Evolutionary conservation across 2,113 vertebrate genomes (phyloP).

Genomic region (Myiagra hebetior): DNA sequence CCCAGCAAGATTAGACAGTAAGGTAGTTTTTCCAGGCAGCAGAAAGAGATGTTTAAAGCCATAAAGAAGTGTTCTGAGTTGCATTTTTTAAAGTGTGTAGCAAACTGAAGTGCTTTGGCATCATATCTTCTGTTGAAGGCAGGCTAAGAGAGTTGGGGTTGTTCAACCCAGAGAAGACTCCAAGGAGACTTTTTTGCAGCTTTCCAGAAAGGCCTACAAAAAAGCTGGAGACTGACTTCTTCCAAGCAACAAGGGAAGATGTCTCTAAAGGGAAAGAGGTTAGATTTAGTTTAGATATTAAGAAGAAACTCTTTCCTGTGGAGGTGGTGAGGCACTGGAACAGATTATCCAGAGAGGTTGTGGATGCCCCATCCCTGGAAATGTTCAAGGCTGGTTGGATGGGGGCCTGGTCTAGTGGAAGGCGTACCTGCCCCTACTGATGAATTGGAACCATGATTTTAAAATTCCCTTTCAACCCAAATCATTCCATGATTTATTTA

Average conservation of each 20-base stretch:
- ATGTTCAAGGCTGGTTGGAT: not conserved
- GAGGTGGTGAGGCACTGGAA: not conserved
- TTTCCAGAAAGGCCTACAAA: not conserved
- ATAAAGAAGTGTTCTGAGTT: not conserved
- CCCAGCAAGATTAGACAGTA: not conserved
- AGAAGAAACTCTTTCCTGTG: not conserved
- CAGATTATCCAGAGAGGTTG: not conserved
- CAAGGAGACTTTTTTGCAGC: not conserved
- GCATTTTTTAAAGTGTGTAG: rapidly evolving
- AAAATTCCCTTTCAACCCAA: not conserved
- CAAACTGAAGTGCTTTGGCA: not conserved
- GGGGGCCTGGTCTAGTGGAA: not conserved
- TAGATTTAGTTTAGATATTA: not conserved
- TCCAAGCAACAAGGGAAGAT: not conserved
- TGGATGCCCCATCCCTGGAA: not conserved
- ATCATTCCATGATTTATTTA: not conserved
- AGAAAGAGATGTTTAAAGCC: not conserved
- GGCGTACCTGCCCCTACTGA: no score
- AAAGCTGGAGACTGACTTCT: not conserved
- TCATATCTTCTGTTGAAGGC: not conserved
- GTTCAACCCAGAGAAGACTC: not conserved
- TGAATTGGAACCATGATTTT: not conserved
- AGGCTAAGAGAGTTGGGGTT: not conserved
- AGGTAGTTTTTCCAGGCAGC: not conserved
- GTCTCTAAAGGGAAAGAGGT: not conserved